Evolutionary conservation across 2,113 vertebrate genomes (phyloP).

Genomic region (Mus musculus): GRCm39 chr10:26240501-26241000

Average conservation of each 20-base stretch:
- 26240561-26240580: constrained; percentile 77
- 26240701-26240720: constrained; percentile 23
- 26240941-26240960: constrained; percentile 55
- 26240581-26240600: constrained; percentile 73
- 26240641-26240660: constrained; percentile 45
- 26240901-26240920: constrained; percentile 69
- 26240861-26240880: constrained; percentile 66
- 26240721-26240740: constrained; percentile 32
- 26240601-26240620: constrained; percentile 69
- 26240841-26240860: constrained; percentile 51
- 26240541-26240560: constrained; percentile 77
- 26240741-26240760: constrained; percentile 49
- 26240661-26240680: constrained; percentile 38
- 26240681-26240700: not conserved
- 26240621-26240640: constrained; percentile 60
- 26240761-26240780: constrained; percentile 40
- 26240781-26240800: constrained; percentile 69
- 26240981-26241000: constrained; percentile 62
- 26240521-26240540: constrained; percentile 76
- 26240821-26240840: constrained; percentile 67
- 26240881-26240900: constrained; percentile 67
- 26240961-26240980: constrained; percentile 51
- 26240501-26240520: constrained; percentile 80
- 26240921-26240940: constrained; percentile 59
- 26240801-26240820: constrained; percentile 61